phyloP scores from a whole-genome alignment of 2,797 vertebrate species.

The Brachyrhaphis roseni region DNA sequence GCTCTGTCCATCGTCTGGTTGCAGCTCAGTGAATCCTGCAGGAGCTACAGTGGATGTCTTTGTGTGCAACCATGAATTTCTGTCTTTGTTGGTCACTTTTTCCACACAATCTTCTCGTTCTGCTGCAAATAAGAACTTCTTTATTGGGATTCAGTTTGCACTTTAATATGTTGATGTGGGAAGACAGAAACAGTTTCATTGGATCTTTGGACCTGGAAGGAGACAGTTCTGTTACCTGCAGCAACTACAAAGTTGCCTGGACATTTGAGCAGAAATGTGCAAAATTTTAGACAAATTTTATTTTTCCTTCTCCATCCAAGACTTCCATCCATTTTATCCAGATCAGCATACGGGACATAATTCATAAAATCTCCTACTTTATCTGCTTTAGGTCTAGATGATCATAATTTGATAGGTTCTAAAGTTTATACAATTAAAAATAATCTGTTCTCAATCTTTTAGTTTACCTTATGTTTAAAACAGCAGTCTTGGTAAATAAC shows the following conservation, averaged over 20 bases:
- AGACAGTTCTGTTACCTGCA: not conserved
- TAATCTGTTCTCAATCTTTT: not conserved
- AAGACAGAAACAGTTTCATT: not conserved
- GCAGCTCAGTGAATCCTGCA: not conserved
- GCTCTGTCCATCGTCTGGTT: not conserved
- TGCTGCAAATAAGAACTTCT: conserved; percentile 31
- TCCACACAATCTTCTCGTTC: conserved; percentile 21
- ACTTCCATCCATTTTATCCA: no score
- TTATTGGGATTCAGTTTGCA: conserved; percentile 24
- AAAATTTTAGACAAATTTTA: not conserved
- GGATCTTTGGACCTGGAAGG: not conserved
- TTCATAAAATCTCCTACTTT: not conserved
- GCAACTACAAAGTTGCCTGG: no score
- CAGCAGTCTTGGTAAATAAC: not conserved
- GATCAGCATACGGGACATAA: not conserved
- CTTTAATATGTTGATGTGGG: not conserved
- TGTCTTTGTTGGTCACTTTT: not conserved
- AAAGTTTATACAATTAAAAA: not conserved
- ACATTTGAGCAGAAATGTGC: not conserved
- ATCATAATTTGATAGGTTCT: not conserved
- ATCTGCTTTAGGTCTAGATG: not conserved
- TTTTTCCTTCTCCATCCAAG: not conserved
- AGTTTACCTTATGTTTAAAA: not conserved
- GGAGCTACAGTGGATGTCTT: not conserved
- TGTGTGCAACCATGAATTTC: not conserved